Evolutionary conservation across 2,113 vertebrate species (phyloP).

Genomic region (Turdus rufiventris): DNA sequence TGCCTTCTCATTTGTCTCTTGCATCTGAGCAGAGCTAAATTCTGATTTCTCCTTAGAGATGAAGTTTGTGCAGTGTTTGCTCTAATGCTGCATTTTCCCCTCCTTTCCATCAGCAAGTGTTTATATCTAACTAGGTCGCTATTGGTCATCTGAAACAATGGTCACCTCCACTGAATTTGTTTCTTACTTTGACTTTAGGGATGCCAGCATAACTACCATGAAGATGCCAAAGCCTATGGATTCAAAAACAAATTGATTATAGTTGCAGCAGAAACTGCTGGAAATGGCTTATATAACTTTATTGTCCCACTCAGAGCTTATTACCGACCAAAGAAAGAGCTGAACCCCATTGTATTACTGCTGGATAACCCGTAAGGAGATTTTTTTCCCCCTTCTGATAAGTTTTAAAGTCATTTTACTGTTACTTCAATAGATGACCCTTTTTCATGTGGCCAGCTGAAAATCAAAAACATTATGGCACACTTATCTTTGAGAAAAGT

Average conservation of each 20-base stretch:
- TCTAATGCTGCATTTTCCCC: background rate
- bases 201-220: slow-evolving; percentile 92
- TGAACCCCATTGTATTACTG: slow-evolving; percentile 93
- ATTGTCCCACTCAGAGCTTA: slow-evolving; percentile 96
- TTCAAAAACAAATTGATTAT: slow-evolving; percentile 98
- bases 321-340: slow-evolving; percentile 93
- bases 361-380: slow-evolving; percentile 93
- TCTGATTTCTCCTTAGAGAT: background rate
- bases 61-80: background rate
- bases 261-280: slow-evolving; percentile 95
- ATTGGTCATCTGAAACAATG: background rate
- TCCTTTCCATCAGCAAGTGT: background rate
- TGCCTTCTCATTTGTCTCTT: background rate
- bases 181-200: slow-evolving; percentile 74
- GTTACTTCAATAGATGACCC: background rate
- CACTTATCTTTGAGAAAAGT: background rate
- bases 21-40: background rate
- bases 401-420: background rate
- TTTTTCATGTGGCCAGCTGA: background rate
- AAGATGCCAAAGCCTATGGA: slow-evolving; percentile 95
- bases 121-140: background rate
- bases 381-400: background rate
- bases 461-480: slow-evolving; percentile 67
- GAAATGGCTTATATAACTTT: slow-evolving; percentile 96
- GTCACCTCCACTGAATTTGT: background rate